A percentile compares a stretch with the other conserved stretches of the same genome.
Conservation (phyloP, 2,888 invertebrate genomes). For the Steinernema hermaphroditum region DNA sequence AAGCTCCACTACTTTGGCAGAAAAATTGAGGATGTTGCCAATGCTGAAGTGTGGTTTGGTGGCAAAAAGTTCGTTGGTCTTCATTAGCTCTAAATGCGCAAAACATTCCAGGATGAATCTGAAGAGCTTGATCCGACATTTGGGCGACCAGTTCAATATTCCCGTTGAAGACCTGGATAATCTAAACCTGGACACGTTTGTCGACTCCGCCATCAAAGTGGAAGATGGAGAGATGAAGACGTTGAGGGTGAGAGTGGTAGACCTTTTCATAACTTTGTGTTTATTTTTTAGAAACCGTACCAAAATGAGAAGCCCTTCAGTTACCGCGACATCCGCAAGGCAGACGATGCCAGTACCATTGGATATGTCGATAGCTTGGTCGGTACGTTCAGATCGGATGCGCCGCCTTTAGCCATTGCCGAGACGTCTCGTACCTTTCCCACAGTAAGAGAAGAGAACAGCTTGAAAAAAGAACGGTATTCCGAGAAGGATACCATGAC, state of each 20-base stretch:
- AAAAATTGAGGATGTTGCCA: conserved; percentile 60
- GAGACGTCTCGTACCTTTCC: conserved; percentile 7
- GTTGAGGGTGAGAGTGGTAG: conserved; percentile 42
- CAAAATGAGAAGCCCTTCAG: conserved; percentile 41
- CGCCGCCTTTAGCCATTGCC: not conserved
- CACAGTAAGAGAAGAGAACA: not conserved
- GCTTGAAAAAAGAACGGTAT: not conserved
- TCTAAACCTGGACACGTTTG: conserved; percentile 58
- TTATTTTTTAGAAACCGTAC: not conserved
- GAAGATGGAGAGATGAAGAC: conserved; percentile 61
- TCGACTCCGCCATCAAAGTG: conserved; percentile 61
- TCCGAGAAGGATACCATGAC: conserved; percentile 16
- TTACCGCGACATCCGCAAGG: conserved; percentile 45
- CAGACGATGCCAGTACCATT: conserved; percentile 40
- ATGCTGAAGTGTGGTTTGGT: conserved; percentile 62
- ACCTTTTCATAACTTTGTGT: not conserved
- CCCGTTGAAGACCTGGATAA: conserved; percentile 51
- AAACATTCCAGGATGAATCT: conserved; percentile 54
- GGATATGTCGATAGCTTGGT: conserved; percentile 38
- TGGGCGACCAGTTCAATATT: conserved; percentile 63
- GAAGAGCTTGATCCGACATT: conserved; percentile 59
- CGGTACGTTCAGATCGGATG: not conserved
- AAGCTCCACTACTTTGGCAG: conserved; percentile 62
- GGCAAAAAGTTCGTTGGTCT: conserved; percentile 55
- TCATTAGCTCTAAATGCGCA: not conserved